A percentile compares a stretch with the other conserved stretches of the same genome.
phyloP scores from a whole-genome alignment of 30 jellyfish, hydroid and myxozoan species.

The Phacellophora camtschatica region DNA sequence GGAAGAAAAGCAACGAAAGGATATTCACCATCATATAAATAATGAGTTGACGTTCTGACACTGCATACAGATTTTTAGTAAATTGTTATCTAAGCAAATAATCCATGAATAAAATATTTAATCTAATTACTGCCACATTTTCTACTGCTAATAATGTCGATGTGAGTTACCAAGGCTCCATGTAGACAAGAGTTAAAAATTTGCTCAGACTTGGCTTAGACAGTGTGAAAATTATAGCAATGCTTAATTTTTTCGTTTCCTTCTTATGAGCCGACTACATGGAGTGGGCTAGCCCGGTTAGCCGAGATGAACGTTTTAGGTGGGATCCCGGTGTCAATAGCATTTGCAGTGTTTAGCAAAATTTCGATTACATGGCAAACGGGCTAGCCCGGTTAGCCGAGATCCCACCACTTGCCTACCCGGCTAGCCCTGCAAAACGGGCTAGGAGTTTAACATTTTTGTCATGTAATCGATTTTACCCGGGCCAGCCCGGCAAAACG shows the following conservation, averaged over 20 bases:
- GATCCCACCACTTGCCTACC: conserved; percentile 15
- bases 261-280: conserved; percentile 45
- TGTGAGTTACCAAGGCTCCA: too few species aligned
- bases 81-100: too few species aligned
- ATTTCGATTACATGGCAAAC: conserved; percentile 34
- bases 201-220: too few species aligned
- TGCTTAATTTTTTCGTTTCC: too few species aligned
- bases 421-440: conserved; percentile 22
- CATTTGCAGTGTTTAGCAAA: conserved; percentile 28
- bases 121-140: too few species aligned
- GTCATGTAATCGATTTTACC: background rate
- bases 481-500: conserved; percentile 34
- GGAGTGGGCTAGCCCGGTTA: conserved; percentile 42
- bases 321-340: conserved; percentile 63
- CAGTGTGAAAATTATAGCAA: too few species aligned
- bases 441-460: background rate
- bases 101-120: too few species aligned
- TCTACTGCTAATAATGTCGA: too few species aligned
- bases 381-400: conserved; percentile 55
- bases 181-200: too few species aligned
- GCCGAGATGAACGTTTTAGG: conserved; percentile 23
- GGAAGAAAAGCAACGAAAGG: conserved; percentile 11
- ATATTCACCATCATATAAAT: background rate
- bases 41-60: background rate
- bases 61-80: too few species aligned